Evolutionary conservation across 2,113 vertebrate genomes (phyloP).

Genomic region (Grammatotria lemairii): DNA sequence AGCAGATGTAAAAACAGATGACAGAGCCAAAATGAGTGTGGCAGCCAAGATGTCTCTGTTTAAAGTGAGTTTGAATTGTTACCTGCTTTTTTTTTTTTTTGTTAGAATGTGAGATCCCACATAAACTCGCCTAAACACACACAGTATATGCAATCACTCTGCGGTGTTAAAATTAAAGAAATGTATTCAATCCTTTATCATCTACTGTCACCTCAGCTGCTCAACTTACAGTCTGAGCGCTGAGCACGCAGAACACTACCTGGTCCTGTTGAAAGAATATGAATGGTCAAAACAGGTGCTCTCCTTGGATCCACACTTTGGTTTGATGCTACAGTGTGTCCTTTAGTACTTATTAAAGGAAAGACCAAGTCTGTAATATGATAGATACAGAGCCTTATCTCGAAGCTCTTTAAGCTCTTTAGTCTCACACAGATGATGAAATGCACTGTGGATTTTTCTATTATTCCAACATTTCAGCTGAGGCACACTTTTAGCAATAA

Average conservation of each 20-base stretch:
- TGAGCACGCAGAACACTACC: constrained; percentile 25
- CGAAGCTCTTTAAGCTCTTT: background rate
- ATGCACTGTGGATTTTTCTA: background rate
- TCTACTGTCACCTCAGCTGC: background rate
- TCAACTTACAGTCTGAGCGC: constrained; percentile 4
- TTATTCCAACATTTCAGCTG: background rate
- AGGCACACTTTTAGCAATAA: background rate
- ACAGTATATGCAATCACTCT: background rate
- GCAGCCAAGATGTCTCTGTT: constrained; percentile 82
- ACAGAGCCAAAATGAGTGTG: constrained; percentile 74
- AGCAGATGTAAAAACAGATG: constrained; percentile 74
- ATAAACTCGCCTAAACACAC: background rate
- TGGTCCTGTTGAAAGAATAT: background rate
- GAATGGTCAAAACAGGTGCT: constrained; percentile 37
- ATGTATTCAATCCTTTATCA: background rate
- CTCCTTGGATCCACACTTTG: background rate
- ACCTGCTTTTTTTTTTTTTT: background rate
- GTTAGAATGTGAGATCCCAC: background rate
- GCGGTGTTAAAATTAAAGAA: accelerated
- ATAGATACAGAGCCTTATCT: background rate
- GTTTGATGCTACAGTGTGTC: background rate
- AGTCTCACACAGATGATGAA: background rate
- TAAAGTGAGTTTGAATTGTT: constrained; percentile 58
- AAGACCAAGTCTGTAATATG: background rate
- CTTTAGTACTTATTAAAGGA: background rate